Evolutionary conservation across 2,797 vertebrate genomes (phyloP), one percentile per base, ranked within the genome.

Genomic region (Threskiornis aethiopicus): DNA sequence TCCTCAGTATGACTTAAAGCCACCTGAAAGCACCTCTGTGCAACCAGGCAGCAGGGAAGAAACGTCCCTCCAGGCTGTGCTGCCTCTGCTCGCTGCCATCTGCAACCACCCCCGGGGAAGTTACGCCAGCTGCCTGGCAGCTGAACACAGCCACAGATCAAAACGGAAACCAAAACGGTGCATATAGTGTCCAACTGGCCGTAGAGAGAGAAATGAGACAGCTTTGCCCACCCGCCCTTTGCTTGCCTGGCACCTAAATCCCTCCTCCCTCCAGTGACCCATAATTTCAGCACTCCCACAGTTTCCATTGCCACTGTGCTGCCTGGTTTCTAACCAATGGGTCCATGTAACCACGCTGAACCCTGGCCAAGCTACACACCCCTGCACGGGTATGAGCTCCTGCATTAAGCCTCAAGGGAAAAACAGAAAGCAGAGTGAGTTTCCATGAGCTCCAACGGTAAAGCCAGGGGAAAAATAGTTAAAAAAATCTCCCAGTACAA

Each of bases 131-230:
- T 80, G n/a, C 37, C 41, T 39, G 66, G 41, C 46, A n/a, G 55
- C 89, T 17, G 10, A 54, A 20, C 52, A 3, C 0, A 1, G 41
- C 65, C 65, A 2, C 2, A 3, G 11, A 29, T 22, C 62, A 29
- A 42, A n/a, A 17, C 1, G 2, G 86, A 31, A 58, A 42, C 47
- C 24, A 5, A 17, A 41, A 7, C 1, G 1, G 4, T 47, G 26
- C 13, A 2, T 15, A 6, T 2, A 33, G 25, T 3, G n/a, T 46
- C 87, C 62, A 83, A 29, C 20, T 16, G 52, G 29, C 8, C 3
- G 0, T 16, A 13, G 8, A 49, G 35, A 29, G 42, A 11, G n/a
- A 24, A 57, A 76, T 1, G 6, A 66, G 47, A 41, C 35, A 49
- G 42, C 37, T 82, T 76, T 71, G 37, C 41, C 25, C 13, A 13